phyloP scores from a whole-genome alignment of 2,113 vertebrate species.

The Rhinopomastus cyanomelas region DNA sequence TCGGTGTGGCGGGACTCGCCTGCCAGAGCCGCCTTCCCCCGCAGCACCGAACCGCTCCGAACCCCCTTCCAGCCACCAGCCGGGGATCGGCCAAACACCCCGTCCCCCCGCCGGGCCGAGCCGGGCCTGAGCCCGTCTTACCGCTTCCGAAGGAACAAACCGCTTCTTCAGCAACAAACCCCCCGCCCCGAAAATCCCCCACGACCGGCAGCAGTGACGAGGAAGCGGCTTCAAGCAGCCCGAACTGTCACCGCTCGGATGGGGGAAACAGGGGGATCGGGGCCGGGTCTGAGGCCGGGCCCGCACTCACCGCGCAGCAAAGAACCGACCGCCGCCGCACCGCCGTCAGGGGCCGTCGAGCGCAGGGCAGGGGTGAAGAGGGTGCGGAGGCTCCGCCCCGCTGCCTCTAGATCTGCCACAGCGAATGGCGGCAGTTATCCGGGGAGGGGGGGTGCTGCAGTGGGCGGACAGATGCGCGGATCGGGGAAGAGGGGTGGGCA shows the following conservation, averaged over 20 bases:
- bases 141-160: too few species aligned
- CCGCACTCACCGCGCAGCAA: not conserved
- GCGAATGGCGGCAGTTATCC: not conserved
- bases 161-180: not conserved
- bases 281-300: too few species aligned
- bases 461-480: accelerated
- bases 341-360: not conserved
- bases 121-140: not conserved
- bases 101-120: too few species aligned
- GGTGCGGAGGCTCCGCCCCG: not conserved
- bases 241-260: not conserved
- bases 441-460: not conserved
- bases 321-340: not conserved
- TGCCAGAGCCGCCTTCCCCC: not conserved
- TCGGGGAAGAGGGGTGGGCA: too few species aligned
- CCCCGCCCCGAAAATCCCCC: not conserved
- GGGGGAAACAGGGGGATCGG: too few species aligned
- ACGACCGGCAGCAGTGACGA: not conserved
- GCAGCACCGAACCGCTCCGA: not conserved
- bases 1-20: not conserved
- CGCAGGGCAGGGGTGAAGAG: not conserved
- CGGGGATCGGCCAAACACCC: too few species aligned
- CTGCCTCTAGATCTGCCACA: not conserved
- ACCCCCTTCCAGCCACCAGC: not conserved
- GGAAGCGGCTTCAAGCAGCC: not conserved